Evolutionary conservation across 1,140 invertebrate species (phyloP), one percentile per base, ranked within the genome.

Genomic region (Apis dorsata): DNA sequence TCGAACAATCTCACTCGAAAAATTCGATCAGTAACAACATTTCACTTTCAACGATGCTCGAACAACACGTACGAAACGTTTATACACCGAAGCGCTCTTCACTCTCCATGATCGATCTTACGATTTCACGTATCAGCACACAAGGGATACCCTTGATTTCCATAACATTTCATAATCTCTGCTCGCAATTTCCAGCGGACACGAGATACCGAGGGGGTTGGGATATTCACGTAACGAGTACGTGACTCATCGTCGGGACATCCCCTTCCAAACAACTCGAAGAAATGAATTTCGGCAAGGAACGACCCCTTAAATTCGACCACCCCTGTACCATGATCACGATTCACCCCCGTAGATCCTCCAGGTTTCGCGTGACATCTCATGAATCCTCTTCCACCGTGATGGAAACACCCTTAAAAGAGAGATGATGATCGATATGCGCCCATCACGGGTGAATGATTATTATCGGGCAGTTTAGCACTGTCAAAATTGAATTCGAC

Each of bases 301-400:
- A 83, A 85, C 83, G 79, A 90, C 89, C 89, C 86, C 86, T 85
- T 84, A 83, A 89, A 89, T 70, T 65, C 86, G 60, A 90, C 80
- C 89, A 44, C 86, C 63, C 66, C 60, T 17, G 19, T 63, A 34
- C 34, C 49, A 83, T 88, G 65, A 51, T 49, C 2, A 49, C 34
- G 75, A 12, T 17, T 28, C 53, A 55, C 24, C 79, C 79, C 60
- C 70, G n/a, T 19, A 72, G 78, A 88, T 74, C 19, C 62, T 63
- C 21, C 53, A 13, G 73, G 60, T 80, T n/a, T 79, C 68, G 66
- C 57, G 51, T 80, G 82, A 55, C 77, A 68, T 73, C 60, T 83
- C 77, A 81, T 74, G 83, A 80, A 81, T 81, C 62, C 83, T 71
- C 51, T 76, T 19, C 53, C 19, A n/a, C 5, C 57, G 11, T 24